These are phyloP conservation scores for Acleris literana DNA, from an alignment of 2,888 invertebrate species.

Conservation along the genomic window DNA sequence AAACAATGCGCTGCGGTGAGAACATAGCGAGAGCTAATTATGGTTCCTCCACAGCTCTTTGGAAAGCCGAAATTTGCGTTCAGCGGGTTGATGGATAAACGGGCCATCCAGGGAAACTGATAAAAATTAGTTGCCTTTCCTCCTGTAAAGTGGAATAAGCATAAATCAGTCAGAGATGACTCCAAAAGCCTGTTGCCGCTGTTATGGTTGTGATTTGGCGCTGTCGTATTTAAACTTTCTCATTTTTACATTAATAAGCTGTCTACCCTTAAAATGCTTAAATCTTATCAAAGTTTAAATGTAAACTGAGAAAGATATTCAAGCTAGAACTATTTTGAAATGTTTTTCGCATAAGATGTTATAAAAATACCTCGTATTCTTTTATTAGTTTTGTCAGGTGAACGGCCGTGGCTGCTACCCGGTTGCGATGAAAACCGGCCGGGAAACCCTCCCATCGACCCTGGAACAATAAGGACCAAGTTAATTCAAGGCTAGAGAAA, in stretches of 20 bases:
- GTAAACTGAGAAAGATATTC: no score
- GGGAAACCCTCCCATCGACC: no score
- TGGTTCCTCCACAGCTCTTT: conserved; percentile 20
- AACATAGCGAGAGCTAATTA: conserved; percentile 27
- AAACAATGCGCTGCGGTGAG: conserved; percentile 15
- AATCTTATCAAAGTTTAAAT: no score
- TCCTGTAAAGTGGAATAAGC: conserved; percentile 5
- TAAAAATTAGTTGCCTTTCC: conserved; percentile 16
- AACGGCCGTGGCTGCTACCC: background rate
- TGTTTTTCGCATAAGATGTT: background rate
- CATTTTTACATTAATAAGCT: no score
- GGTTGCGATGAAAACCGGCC: no score
- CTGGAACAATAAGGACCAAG: no score
- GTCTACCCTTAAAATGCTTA: no score
- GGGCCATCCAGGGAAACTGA: conserved; percentile 24
- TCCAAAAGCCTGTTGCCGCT: no score
- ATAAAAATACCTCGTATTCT: background rate
- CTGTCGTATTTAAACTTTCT: no score
- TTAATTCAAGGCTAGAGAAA: no score
- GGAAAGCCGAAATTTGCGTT: background rate
- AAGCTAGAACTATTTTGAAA: background rate
- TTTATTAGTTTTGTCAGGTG: background rate
- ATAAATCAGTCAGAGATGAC: no score
- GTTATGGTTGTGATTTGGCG: no score
- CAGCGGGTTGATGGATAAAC: background rate